Percentiles rank a stretch among this genome's conserved stretches.
phyloP scores from a whole-genome alignment of 2,113 vertebrate genomes.

The Crypturellus undulatus region DNA sequence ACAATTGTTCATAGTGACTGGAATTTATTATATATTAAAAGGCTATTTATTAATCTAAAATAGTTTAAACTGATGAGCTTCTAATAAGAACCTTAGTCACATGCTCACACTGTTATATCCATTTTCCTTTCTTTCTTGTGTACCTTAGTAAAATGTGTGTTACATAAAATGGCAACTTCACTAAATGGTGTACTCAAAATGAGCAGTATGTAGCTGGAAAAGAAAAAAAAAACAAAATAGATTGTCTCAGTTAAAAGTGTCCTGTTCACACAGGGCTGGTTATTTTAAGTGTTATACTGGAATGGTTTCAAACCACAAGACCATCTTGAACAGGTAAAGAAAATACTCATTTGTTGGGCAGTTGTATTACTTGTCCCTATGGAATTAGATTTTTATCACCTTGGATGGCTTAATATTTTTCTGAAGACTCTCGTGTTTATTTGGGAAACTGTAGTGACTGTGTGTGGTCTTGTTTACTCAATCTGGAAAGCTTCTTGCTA shows the following conservation, averaged over 20 bases:
- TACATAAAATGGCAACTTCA: not conserved
- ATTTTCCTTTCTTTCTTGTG: not conserved
- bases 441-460: not conserved
- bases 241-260: not conserved
- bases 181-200: not conserved
- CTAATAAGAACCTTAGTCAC: not conserved
- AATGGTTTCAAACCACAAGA: not conserved
- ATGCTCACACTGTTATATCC: not conserved
- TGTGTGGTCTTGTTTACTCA: slow-evolving; percentile 45
- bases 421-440: not conserved
- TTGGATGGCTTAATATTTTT: slow-evolving; percentile 39
- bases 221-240: not conserved
- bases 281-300: slow-evolving; percentile 23
- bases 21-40: too few species aligned
- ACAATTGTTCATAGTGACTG: not conserved
- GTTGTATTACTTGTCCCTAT: not conserved
- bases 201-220: not conserved
- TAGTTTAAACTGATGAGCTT: not conserved
- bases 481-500: not conserved
- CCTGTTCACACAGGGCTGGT: not conserved
- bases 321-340: slow-evolving; percentile 41
- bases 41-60: not conserved
- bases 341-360: slow-evolving; percentile 8
- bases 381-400: slow-evolving; percentile 33
- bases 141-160: not conserved